A percentile compares a stretch with the other conserved stretches of the same genome.
phyloP scores from a whole-genome alignment of 2,888 invertebrate species.

The Eustalomyia histrio region DNA sequence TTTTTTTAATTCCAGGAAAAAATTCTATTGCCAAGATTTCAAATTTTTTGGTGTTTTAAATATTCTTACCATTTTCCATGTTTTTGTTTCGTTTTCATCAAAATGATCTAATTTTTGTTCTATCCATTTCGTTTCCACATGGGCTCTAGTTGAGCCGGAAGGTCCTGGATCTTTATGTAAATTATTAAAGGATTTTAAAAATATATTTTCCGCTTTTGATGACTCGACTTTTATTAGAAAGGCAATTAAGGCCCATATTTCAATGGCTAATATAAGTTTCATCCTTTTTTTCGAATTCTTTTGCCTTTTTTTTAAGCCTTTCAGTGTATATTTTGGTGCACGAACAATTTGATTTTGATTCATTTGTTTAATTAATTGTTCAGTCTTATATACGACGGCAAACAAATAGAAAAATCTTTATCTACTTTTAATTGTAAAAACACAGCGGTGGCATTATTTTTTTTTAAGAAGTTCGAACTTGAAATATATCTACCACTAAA shows the following conservation, averaged over 20 bases:
- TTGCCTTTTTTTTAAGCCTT: background rate
- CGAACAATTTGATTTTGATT: constrained; percentile 1
- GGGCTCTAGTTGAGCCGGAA: constrained; percentile 65
- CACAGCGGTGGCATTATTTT: background rate
- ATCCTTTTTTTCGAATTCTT: background rate
- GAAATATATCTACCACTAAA: too few relatives aligned
- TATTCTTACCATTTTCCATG: constrained; percentile 81
- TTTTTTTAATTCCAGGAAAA: too few relatives aligned
- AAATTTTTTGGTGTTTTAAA: too few relatives aligned
- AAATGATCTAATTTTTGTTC: constrained; percentile 83
- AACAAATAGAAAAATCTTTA: constrained; percentile 1
- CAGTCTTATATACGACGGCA: background rate
- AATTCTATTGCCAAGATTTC: too few relatives aligned
- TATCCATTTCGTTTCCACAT: constrained; percentile 77
- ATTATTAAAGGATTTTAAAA: constrained; percentile 71
- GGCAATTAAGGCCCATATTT: constrained; percentile 10
- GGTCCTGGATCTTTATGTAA: constrained; percentile 80
- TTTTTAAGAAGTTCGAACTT: too few relatives aligned
- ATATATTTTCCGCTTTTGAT: constrained; percentile 61
- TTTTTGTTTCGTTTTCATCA: constrained; percentile 80
- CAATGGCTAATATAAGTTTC: background rate
- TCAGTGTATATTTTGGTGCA: background rate
- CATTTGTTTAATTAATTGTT: background rate
- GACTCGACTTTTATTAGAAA: background rate
- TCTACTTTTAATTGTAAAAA: background rate